These are phyloP conservation scores for Tetragnatha montana DNA, from an alignment of 2,888 invertebrate species.

Conservation along the genomic window DNA sequence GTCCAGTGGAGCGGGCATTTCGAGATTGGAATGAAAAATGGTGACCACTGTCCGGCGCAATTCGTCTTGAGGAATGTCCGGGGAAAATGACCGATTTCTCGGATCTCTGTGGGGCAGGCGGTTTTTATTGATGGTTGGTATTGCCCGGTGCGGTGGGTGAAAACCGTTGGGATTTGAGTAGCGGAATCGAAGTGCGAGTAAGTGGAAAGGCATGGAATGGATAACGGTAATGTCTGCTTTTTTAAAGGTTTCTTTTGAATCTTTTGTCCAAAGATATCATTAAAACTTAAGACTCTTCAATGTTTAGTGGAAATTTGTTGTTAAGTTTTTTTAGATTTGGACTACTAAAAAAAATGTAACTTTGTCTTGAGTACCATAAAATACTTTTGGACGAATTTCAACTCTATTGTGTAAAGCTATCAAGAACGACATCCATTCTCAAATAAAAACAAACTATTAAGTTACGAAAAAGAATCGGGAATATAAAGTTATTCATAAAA, in stretches of 20 bases:
- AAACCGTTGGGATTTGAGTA: not conserved
- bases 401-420: no score
- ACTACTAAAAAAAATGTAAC: no score
- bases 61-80: conserved; percentile 44
- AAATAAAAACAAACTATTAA: no score
- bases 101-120: not conserved
- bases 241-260: not conserved
- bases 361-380: no score
- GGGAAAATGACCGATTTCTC: not conserved
- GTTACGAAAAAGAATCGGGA: no score
- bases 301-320: not conserved
- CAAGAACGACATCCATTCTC: no score
- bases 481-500: no score
- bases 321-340: no score
- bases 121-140: conserved; percentile 12
- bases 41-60: conserved; percentile 6
- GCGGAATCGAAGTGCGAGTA: not conserved
- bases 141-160: not conserved
- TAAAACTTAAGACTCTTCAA: not conserved
- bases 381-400: no score
- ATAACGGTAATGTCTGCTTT: not conserved
- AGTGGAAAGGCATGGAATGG: not conserved
- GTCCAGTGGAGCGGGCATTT: conserved; percentile 42
- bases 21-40: conserved; percentile 43
- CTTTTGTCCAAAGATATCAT: not conserved